Conservation (phyloP, 2,113 vertebrate species). For the Lophochroa leadbeateri region DNA sequence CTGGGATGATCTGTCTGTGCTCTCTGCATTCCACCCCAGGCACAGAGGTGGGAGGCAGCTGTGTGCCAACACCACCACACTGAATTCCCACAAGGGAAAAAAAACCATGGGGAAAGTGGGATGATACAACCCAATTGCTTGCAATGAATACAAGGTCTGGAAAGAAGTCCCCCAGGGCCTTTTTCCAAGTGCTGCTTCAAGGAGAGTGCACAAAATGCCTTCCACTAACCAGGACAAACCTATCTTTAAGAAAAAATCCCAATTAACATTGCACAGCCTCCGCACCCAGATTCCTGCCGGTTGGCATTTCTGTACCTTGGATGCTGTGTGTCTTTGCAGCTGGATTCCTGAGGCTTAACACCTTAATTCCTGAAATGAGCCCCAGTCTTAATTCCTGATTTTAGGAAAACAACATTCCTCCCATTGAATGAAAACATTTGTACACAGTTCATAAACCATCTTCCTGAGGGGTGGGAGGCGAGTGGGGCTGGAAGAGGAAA, state of each 20-base stretch:
- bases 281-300: constrained; percentile 52
- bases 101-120: background rate
- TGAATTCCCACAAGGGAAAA: constrained; percentile 16
- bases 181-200: constrained; percentile 22
- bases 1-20: constrained; percentile 59
- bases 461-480: constrained; percentile 32
- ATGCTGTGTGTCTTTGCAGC: constrained; percentile 45
- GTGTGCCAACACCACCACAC: constrained; percentile 4
- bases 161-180: constrained; percentile 1
- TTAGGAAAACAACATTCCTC: constrained; percentile 76
- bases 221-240: constrained; percentile 32
- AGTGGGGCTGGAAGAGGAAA: background rate
- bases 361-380: constrained; percentile 69
- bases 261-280: constrained; percentile 37
- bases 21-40: constrained; percentile 52
- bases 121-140: background rate
- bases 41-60: constrained; percentile 46
- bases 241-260: background rate
- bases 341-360: constrained; percentile 75
- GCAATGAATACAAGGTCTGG: background rate
- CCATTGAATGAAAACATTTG: constrained; percentile 67
- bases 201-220: background rate
- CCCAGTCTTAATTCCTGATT: constrained; percentile 61
- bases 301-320: constrained; percentile 16
- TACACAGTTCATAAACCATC: constrained; percentile 77